Evolutionary conservation across 2,113 vertebrate genomes (phyloP).

Genomic region (Pyrgilauda ruficollis): DNA sequence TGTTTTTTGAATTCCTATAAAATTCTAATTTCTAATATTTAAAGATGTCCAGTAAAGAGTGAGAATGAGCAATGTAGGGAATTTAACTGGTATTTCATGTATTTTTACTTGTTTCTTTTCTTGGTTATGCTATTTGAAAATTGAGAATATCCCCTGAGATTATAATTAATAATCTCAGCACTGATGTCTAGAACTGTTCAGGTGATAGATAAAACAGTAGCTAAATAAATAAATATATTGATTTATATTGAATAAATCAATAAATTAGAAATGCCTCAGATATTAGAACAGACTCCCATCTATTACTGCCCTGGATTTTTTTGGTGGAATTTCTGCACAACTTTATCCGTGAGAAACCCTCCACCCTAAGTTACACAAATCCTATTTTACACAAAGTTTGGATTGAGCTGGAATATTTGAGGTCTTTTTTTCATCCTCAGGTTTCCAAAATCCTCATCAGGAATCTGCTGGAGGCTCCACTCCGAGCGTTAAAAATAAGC

Average conservation of each 20-base stretch:
- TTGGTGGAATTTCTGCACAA: accelerated
- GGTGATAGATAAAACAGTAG: background rate
- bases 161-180: background rate
- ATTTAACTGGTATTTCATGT: background rate
- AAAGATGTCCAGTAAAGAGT: background rate
- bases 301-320: background rate
- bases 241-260: background rate
- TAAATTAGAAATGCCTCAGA: background rate
- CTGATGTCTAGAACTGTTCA: background rate
- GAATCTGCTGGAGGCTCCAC: background rate
- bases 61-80: background rate
- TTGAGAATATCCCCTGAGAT: background rate
- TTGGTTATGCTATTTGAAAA: background rate
- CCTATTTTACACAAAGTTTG: background rate
- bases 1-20: background rate
- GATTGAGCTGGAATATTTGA: background rate
- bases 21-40: background rate
- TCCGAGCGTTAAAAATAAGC: background rate
- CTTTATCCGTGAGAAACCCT: background rate
- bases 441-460: background rate
- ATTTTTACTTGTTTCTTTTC: background rate
- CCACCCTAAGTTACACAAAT: background rate
- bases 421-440: background rate
- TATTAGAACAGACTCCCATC: background rate
- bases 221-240: background rate